Conservation (phyloP, 64 coral and sea anemone genomes). For the Stylophora pistillata region DNA sequence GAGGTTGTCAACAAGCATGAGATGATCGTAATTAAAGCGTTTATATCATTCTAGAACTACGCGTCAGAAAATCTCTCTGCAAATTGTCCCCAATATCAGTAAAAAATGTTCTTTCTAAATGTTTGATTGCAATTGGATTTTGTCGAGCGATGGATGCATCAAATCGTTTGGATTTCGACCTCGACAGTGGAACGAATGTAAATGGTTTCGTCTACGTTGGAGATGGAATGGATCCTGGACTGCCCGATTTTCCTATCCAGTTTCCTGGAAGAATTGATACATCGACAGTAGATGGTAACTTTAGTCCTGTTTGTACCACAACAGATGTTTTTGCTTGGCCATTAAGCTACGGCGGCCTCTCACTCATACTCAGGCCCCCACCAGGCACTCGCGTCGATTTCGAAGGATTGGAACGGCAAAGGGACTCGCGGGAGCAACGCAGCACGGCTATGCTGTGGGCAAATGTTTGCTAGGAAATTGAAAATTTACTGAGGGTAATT, state of each 20-base stretch:
- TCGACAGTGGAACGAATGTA: neutral
- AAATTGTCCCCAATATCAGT: too few relatives aligned
- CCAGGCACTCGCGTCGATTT: neutral
- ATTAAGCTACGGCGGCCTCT: neutral
- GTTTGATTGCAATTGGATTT: neutral
- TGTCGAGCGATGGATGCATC: neutral
- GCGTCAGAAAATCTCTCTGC: too few relatives aligned
- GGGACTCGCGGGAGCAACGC: constrained; percentile 11
- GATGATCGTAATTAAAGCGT: too few relatives aligned
- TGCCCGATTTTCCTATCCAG: constrained; percentile 16
- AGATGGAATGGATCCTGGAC: constrained; percentile 6
- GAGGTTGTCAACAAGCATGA: too few relatives aligned
- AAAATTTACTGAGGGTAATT: too few relatives aligned
- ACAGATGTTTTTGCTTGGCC: constrained; percentile 17
- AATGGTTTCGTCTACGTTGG: neutral
- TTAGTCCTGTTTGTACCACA: constrained; percentile 10
- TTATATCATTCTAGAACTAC: too few relatives aligned
- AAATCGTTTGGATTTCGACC: neutral
- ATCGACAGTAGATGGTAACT: neutral
- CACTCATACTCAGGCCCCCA: neutral
- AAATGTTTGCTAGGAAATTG: too few relatives aligned
- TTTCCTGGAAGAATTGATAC: constrained; percentile 17
- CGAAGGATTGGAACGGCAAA: neutral
- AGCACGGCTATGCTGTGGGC: too few relatives aligned
- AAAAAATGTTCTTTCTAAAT: too few relatives aligned